Base-by-base conservation (phyloP, 2,113 vertebrate species). In the Cyanistes caeruleus region DNA sequence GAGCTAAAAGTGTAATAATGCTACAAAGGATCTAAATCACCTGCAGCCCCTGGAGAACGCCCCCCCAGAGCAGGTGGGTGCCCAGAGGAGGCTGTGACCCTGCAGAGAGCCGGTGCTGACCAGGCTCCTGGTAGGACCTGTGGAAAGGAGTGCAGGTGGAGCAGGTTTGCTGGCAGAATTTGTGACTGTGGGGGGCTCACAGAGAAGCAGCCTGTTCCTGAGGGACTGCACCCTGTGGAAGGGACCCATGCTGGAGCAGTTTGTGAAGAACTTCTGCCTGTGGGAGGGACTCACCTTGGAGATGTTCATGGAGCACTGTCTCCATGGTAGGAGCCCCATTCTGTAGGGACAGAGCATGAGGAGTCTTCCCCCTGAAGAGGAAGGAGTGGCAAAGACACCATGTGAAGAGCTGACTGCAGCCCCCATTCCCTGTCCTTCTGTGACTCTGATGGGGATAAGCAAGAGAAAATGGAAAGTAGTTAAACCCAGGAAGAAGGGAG, bases 111-210 rank as follows among this genome's bases (percentile, higher is more conserved):
- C n/a, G 12, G 2, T 7, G 10, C 12, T 60, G 23, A 53, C 6
- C 5, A 35, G 35, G n/a, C 7, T 79, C 11, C 35, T 37, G 17
- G 43, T 15, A 19, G 13, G 37, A 16, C 8, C 27, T 44, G 18
- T 25, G 18, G 60, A 59, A 37, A 52, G 33, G 17, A 39, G 15
- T 1, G 0, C 27, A 52, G 0, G 0, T 20, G 44, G 52, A 59
- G 10, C 10, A 52, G 77, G 10, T 44, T 65, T 44, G 22, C 31
- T 58, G 27, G 52, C 5, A 52, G 44, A 59, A 39, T 49, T 24
- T 6, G 4, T 51, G 25, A 37, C 52, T 10, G 2, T 5, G 6
- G 12, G 10, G 10, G 6, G 15, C 19, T 55, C 48, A 24, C 10
- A 4, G 3, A 13, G n/a, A 22, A 23, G 39, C 19, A 46, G 23